Evolutionary conservation across 2,888 invertebrate genomes (phyloP), one percentile per base, ranked within the genome.

Genomic region (Acleris laterana): DNA sequence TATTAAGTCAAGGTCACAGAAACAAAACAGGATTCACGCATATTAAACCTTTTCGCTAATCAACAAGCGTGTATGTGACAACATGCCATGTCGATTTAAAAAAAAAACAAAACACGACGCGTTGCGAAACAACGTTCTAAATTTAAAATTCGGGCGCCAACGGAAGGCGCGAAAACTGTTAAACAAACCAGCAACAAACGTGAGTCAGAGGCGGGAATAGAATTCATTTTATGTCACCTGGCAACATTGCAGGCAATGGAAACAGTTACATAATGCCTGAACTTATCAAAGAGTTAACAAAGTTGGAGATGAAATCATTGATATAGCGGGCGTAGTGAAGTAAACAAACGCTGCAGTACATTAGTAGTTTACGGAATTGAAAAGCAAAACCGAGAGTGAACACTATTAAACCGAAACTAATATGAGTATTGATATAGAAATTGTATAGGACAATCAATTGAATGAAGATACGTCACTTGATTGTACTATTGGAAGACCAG

Each of bases 101-200:
- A 72, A 68, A 73, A 74, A 63, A 76, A 72, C 72, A 76, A 79
- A 76, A 73, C 69, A 72, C 68, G 65, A 68, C 71, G 50, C 51
- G 74, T 84, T 82, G 78, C 80, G 82, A 83, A 84, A 83, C 75
- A 72, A 74, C 71, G 77, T 79, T 84, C 85, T 81, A 81, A 78
- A 78, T 85, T 86, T 84, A 87, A 65, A 86, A 82, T 80, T 82
- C 80, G 77, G 81, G 85, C 85, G 87, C 82, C 79, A 84, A 82
- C 73, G 69, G 74, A 74, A 77, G 73, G 76, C 77, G 79, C 77
- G 77, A 77, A 80, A 78, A 72, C 74, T 70, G 73, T 77, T 71
- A 65, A 79, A 80, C 77, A 75, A 79, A 74, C 77, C 78, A 80
- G 83, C 57, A 57, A 77, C 78, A 74, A 69, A 69, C 62, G 64